Evolutionary conservation across 2,888 invertebrate species (phyloP).

Genomic region (Conomelus anceps): DNA sequence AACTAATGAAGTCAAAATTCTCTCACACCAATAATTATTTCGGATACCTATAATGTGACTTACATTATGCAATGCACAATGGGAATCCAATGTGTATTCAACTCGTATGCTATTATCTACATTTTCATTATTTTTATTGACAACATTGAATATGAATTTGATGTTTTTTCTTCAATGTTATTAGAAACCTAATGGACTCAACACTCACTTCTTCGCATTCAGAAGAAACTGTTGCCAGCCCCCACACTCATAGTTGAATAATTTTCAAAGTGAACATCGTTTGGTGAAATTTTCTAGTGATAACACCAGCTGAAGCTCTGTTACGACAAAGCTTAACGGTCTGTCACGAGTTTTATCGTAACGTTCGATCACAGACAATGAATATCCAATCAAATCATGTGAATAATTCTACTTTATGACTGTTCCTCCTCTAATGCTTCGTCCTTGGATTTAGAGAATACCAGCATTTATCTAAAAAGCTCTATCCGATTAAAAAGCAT

Average conservation of each 20-base stretch:
- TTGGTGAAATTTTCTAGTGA: not conserved
- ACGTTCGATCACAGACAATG: not conserved
- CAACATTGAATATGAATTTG: not conserved
- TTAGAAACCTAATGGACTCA: not conserved
- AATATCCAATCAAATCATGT: not conserved
- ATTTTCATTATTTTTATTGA: not conserved
- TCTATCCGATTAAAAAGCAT: not conserved
- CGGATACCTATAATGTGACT: too few relatives aligned
- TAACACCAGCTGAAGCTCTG: not conserved
- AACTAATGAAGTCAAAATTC: too few relatives aligned
- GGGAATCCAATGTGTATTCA: not conserved
- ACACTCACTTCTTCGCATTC: not conserved
- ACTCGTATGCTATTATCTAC: not conserved
- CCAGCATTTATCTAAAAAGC: not conserved
- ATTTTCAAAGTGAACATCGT: not conserved
- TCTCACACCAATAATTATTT: too few relatives aligned
- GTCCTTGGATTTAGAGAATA: not conserved
- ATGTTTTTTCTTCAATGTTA: not conserved
- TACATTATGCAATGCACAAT: too few relatives aligned
- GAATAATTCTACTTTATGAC: not conserved
- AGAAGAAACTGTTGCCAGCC: not conserved
- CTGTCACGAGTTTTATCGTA: not conserved
- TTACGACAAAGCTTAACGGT: not conserved
- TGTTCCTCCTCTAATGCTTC: not conserved
- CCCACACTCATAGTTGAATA: not conserved